Conservation (phyloP, 2,888 invertebrate species). For the Adelphocoris suturalis region DNA sequence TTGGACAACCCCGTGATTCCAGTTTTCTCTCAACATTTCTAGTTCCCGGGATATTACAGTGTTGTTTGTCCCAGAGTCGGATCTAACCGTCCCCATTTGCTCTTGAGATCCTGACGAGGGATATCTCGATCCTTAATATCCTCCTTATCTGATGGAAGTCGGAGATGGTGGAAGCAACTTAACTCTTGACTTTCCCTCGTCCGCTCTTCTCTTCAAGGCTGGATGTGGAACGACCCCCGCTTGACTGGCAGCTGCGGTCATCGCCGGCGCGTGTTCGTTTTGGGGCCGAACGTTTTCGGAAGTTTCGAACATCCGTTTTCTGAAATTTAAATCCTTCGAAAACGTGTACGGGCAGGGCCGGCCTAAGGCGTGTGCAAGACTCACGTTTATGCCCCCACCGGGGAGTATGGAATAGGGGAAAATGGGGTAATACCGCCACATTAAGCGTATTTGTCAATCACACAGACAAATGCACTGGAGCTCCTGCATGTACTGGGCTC, state of each 20-base stretch:
- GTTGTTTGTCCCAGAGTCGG: slow-evolving; percentile 23
- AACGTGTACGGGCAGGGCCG: no score
- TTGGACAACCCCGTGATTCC: background rate
- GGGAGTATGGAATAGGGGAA: no score
- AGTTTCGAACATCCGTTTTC: no score
- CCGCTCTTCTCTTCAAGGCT: background rate
- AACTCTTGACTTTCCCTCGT: background rate
- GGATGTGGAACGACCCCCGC: background rate
- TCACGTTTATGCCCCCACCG: no score
- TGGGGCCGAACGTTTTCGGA: no score
- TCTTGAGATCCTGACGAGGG: background rate
- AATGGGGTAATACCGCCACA: no score
- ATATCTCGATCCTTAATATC: slow-evolving; percentile 29
- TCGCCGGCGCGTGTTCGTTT: background rate
- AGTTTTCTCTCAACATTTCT: background rate
- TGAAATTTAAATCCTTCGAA: no score
- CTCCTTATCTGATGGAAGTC: slow-evolving; percentile 22
- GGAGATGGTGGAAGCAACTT: slow-evolving; percentile 9
- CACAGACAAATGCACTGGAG: no score
- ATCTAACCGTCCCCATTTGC: slow-evolving; percentile 24
- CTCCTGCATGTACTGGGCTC: no score
- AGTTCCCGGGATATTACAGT: background rate
- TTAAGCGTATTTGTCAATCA: no score
- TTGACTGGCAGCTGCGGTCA: background rate
- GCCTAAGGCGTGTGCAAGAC: no score